Conservation (phyloP, 2,888 invertebrate species). For the Microctonus brassicae region DNA sequence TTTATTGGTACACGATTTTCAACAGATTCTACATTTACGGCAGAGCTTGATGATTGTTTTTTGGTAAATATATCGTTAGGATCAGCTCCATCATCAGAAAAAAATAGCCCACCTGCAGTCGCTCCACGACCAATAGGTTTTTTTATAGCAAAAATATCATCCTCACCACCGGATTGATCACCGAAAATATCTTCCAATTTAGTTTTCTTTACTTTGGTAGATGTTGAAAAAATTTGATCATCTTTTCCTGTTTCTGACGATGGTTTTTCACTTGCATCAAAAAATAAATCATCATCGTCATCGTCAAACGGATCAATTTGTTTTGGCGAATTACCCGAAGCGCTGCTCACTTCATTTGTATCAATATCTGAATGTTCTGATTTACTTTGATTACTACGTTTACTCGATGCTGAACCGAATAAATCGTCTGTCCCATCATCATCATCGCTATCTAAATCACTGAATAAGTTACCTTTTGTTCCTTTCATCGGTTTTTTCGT, state of each 20-base stretch:
- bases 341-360: slow-evolving; percentile 32
- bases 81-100: slow-evolving; percentile 49
- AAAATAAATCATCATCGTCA: slow-evolving; percentile 47
- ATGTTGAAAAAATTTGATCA: slow-evolving; percentile 35
- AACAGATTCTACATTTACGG: neutral
- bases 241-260: slow-evolving; percentile 46
- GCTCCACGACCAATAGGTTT: slow-evolving; percentile 41
- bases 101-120: slow-evolving; percentile 50
- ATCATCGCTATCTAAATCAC: slow-evolving; percentile 55
- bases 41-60: slow-evolving; percentile 32
- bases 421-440: slow-evolving; percentile 52
- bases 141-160: slow-evolving; percentile 59
- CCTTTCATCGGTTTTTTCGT: slow-evolving; percentile 54
- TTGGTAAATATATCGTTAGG: slow-evolving; percentile 56
- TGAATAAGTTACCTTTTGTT: slow-evolving; percentile 55
- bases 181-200: slow-evolving; percentile 60
- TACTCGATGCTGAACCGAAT: slow-evolving; percentile 47
- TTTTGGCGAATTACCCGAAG: slow-evolving; percentile 38
- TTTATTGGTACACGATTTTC: slow-evolving; percentile 48
- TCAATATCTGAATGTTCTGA: slow-evolving; percentile 28
- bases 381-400: slow-evolving; percentile 35
- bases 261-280: slow-evolving; percentile 36
- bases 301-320: slow-evolving; percentile 48
- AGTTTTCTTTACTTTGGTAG: slow-evolving; percentile 46
- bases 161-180: slow-evolving; percentile 59